Evolutionary conservation across 2,797 vertebrate species (phyloP).

Genomic region (Urophycis tenuis): DNA sequence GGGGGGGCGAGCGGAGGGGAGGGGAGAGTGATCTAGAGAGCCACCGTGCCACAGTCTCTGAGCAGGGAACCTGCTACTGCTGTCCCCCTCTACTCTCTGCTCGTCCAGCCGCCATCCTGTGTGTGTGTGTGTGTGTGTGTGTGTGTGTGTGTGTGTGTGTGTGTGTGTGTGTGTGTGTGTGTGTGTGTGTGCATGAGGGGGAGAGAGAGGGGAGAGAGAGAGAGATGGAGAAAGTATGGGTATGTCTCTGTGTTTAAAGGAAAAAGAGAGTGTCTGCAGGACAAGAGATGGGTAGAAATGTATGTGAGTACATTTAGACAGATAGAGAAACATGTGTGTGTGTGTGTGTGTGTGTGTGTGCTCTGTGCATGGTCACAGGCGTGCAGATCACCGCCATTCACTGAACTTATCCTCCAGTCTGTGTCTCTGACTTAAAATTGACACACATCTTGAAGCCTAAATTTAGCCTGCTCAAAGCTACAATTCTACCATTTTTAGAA

Average conservation of each 20-base stretch:
- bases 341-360: conserved; percentile 21
- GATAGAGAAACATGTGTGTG: conserved; percentile 14
- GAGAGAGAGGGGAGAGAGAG: neutral
- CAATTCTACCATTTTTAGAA: conserved; percentile 46
- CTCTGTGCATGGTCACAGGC: conserved; percentile 47
- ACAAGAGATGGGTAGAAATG: neutral
- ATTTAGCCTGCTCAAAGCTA: conserved; percentile 62
- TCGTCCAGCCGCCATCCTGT: conserved; percentile 37
- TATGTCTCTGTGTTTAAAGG: neutral
- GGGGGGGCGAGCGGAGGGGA: conserved; percentile 13
- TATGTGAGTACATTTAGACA: neutral
- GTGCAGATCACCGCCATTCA: conserved; percentile 59
- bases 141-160: neutral
- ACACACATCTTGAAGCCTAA: conserved; percentile 62
- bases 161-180: too few relatives aligned
- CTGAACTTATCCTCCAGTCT: conserved; percentile 40
- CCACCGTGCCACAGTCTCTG: conserved; percentile 66
- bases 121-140: neutral
- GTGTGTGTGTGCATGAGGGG: too few relatives aligned
- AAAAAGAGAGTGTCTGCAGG: neutral
- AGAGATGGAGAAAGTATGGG: neutral
- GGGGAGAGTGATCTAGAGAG: conserved; percentile 44
- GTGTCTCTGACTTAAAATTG: conserved; percentile 61
- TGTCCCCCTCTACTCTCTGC: conserved; percentile 40
- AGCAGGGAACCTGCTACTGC: conserved; percentile 58